Evolutionary conservation across 2,888 invertebrate genomes (phyloP).

Genomic region (Drosophila buzzatii): DNA sequence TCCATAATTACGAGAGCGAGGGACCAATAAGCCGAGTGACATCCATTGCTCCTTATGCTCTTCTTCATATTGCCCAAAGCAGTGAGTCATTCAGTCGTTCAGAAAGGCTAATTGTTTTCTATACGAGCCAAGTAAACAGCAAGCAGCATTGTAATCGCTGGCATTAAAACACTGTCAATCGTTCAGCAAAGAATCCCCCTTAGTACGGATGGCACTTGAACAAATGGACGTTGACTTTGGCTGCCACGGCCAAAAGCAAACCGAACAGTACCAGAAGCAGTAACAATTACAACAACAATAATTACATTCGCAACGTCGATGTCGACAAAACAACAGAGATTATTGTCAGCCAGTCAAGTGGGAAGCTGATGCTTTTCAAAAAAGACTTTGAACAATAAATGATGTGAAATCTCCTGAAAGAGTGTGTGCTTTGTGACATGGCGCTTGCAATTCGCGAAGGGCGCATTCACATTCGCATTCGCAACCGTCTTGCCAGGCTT

Average conservation of each 20-base stretch:
- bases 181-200: constrained; percentile 48
- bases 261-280: constrained; percentile 17
- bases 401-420: constrained; percentile 71
- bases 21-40: constrained; percentile 32
- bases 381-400: constrained; percentile 71
- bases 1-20: constrained; percentile 20
- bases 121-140: constrained; percentile 44
- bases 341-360: constrained; percentile 72
- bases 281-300: constrained; percentile 46
- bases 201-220: constrained; percentile 28
- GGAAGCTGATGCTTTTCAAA: constrained; percentile 61
- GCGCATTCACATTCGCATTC: constrained; percentile 42
- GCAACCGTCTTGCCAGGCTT: constrained; percentile 35
- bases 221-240: constrained; percentile 30
- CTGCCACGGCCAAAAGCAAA: constrained; percentile 13
- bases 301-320: constrained; percentile 60
- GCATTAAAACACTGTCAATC: constrained; percentile 71
- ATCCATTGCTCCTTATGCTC: constrained; percentile 37
- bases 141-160: constrained; percentile 70
- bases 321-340: constrained; percentile 66
- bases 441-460: constrained; percentile 58
- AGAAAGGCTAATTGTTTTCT: constrained; percentile 61
- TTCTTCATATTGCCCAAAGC: constrained; percentile 8
- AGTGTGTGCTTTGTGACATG: constrained; percentile 35
- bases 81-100: constrained; percentile 30